Base-by-base conservation (phyloP, 1,140 invertebrate species). In the Bombus polaris region DNA sequence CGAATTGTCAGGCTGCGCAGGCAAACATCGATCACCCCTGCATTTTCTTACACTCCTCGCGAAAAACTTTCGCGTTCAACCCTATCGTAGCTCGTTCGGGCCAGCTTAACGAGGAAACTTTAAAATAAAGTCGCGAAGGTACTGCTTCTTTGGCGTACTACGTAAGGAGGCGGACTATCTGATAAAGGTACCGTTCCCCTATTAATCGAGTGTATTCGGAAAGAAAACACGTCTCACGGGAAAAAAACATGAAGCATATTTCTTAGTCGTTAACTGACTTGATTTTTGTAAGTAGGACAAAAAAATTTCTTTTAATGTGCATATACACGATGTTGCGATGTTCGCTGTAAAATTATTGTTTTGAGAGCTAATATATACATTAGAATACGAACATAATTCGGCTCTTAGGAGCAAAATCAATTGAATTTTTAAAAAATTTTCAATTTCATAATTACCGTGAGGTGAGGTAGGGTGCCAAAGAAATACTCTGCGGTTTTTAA, bases 101-200 rank as follows among this genome's bases (percentile, higher is more conserved):
- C 47, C n/a, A 44, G 28, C 76, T 87, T 89, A 89, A 89, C 82
- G 88, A 89, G 87, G 80, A 87, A 89, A 89, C 88, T 89, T 89
- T 70, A 53, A 80, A 62, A 68, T 65, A 72, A 80, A 72, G 72
- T 85, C 83, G 66, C 47, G 44, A 71, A 77, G 71, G 44, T 77
- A 81, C 83, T 77, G 72, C 79, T 73, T 28, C 42, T 86, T 86
- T 76, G 57, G 57, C 59, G 72, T 86, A 65, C 57, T 71, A 75
- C 68, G 88, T 42, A 75, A 89, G 65, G 66, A 66, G 39, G 59
- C 66, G 53, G 22, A 47, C 10, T 37, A n/a, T 8, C 25, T 15
- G 57, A 59, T 53, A 53, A 53, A 53, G 47, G 18, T 22, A 18
- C 18, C 47, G 5, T 53, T 8, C 5, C 18, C 18, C 47, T 39